phyloP scores from a whole-genome alignment of 2,113 vertebrate genomes.

The Alectura lathami region DNA sequence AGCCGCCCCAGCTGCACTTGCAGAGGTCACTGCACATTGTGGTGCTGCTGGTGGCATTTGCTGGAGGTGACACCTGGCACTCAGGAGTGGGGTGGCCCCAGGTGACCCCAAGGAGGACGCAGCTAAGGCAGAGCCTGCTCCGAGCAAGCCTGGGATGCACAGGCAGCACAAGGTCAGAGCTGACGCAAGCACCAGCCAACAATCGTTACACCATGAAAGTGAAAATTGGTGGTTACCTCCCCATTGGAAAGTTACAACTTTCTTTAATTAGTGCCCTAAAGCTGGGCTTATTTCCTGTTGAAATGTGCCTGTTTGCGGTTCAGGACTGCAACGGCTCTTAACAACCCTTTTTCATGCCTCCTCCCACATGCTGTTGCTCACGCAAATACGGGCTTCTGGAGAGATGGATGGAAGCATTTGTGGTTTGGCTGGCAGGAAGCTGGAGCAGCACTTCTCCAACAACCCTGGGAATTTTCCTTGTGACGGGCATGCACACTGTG shows the following conservation, averaged over 20 bases:
- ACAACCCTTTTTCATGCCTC: not conserved
- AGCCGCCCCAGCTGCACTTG: no score
- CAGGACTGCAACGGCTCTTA: not conserved
- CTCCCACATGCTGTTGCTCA: not conserved
- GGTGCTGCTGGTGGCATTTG: not conserved
- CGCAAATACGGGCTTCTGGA: not conserved
- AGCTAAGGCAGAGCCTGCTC: not conserved
- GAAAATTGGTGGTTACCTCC: not conserved
- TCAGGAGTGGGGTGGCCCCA: not conserved
- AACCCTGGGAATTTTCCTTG: not conserved
- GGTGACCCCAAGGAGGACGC: accelerated
- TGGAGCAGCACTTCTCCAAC: not conserved
- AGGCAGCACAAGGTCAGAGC: accelerated
- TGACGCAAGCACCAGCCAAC: not conserved
- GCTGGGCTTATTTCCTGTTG: not conserved
- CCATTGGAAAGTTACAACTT: not conserved
- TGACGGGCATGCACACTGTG: accelerated
- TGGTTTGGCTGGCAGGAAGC: not conserved
- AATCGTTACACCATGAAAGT: not conserved
- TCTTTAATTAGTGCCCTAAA: not conserved
- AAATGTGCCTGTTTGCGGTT: not conserved
- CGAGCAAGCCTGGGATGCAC: not conserved
- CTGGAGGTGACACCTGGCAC: not conserved
- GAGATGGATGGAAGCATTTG: not conserved
- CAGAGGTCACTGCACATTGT: no score